Evolutionary conservation across 2,113 vertebrate genomes (phyloP).

Genomic region (Orcinus orca): DNA sequence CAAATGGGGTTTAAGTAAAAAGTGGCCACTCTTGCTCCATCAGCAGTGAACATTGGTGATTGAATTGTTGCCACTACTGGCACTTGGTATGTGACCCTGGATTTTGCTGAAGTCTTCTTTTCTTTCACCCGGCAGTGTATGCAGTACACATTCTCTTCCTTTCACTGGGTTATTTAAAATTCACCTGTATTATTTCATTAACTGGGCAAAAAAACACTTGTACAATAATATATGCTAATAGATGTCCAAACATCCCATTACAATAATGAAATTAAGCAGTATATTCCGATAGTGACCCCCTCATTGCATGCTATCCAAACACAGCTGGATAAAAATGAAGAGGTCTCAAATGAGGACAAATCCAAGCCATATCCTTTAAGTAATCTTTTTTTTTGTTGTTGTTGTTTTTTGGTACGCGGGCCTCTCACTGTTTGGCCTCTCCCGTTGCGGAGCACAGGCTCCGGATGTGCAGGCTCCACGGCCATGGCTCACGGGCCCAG

Average conservation of each 20-base stretch:
- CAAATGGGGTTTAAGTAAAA: neutral
- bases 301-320: neutral
- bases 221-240: neutral
- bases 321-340: neutral
- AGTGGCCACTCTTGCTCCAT: neutral
- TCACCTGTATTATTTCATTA: neutral
- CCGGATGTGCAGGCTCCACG: too few species aligned
- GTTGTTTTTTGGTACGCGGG: too few species aligned
- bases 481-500: too few species aligned
- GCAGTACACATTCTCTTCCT: neutral
- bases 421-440: too few species aligned
- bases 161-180: neutral
- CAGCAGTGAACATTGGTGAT: neutral
- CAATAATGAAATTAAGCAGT: neutral
- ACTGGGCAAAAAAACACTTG: neutral
- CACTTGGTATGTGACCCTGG: neutral
- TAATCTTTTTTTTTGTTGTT: too few species aligned
- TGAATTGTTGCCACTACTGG: neutral
- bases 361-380: neutral
- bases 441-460: too few species aligned
- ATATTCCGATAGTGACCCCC: neutral
- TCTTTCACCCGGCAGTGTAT: neutral
- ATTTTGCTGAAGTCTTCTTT: neutral
- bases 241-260: neutral
- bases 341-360: neutral